These are phyloP conservation scores for Stratiolaelaps scimitus DNA, from an alignment of 1,140 invertebrate genomes.

Conservation along the genomic window DNA sequence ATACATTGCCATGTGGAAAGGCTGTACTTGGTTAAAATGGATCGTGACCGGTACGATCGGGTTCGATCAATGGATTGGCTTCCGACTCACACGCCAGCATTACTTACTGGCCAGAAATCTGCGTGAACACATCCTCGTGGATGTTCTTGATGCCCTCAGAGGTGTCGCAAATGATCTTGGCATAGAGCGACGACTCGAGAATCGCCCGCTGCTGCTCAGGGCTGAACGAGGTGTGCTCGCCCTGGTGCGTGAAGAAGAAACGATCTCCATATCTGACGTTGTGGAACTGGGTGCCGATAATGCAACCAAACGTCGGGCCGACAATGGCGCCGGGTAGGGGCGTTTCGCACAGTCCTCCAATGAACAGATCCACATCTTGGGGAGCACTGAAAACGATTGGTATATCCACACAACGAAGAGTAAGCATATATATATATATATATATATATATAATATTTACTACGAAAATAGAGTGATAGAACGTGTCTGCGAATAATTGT, in stretches of 20 bases:
- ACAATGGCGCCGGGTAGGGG: slow-evolving; percentile 47
- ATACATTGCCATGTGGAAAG: no score
- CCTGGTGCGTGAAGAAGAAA: slow-evolving; percentile 53
- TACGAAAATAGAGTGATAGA: background rate
- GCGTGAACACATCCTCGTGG: slow-evolving; percentile 27
- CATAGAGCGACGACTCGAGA: slow-evolving; percentile 21
- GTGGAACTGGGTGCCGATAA: slow-evolving; percentile 49
- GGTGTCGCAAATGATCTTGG: slow-evolving; percentile 26
- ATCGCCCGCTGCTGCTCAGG: slow-evolving; percentile 30
- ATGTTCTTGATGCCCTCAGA: slow-evolving; percentile 28
- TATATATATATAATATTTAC: background rate
- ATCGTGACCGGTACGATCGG: background rate
- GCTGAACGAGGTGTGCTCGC: slow-evolving; percentile 45
- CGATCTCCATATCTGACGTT: slow-evolving; percentile 68
- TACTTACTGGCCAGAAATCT: slow-evolving; percentile 27
- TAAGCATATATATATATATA: background rate
- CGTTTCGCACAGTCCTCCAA: slow-evolving; percentile 47
- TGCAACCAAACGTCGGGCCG: slow-evolving; percentile 50
- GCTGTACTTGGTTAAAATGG: background rate
- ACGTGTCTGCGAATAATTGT: background rate
- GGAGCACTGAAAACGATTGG: slow-evolving; percentile 46
- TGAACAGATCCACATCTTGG: slow-evolving; percentile 50
- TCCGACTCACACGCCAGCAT: no score
- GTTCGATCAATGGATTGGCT: no score
- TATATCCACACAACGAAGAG: slow-evolving; percentile 10